Base-by-base conservation (phyloP, 2,888 invertebrate species). In the Ectemnius cavifrons region DNA sequence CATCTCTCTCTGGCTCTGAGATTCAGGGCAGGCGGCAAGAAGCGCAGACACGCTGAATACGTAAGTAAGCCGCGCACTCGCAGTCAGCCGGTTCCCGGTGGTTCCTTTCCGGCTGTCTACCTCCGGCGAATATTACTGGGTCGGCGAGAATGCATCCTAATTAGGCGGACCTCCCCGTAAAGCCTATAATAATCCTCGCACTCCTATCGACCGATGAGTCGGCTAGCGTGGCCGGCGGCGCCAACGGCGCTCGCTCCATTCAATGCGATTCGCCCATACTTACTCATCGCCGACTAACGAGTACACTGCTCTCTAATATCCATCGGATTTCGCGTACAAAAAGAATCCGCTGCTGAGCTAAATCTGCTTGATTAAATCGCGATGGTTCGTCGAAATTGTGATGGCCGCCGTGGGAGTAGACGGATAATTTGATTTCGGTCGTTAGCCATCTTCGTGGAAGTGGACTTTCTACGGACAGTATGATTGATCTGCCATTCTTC, bases 131-230 rank as follows among this genome's bases (percentile, higher is more conserved):
- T 70, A 74, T 74, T 66, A 67, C 47, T 27, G 57, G 71, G 27
- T 68, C 63, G 58, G 69, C 57, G 27, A 63, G 68, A 47, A 68
- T 63, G 69, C 64, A 45, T n/a, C 16, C 64, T 78, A 71, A 78
- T 78, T 78, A 71, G 67, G 23, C 37, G 16, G 20, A 28, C 11
- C 37, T n/a, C 11, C 46, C 57, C 46, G 37, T n/a, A 47, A 49
- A 57, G 64, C 47, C 16, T 14, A n/a, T 27, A 77, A 69, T 28
- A 61, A 13, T 37, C 27, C 23, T 6, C 14, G 67, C 23, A 27
- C 13, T 58, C 8, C 45, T 23, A 57, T 57, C 65, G 59, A 27
- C 20, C 23, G 23, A 23, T 23, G 3, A 23, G 3, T 3, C 3
- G 23, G 23, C 23, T 23, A 23, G 23, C 23, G 23, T 23, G 23